A percentile compares a stretch with the other conserved stretches of the same genome.
Conservation (phyloP, 2,113 vertebrate genomes). For the Paraplagusia blochii region DNA sequence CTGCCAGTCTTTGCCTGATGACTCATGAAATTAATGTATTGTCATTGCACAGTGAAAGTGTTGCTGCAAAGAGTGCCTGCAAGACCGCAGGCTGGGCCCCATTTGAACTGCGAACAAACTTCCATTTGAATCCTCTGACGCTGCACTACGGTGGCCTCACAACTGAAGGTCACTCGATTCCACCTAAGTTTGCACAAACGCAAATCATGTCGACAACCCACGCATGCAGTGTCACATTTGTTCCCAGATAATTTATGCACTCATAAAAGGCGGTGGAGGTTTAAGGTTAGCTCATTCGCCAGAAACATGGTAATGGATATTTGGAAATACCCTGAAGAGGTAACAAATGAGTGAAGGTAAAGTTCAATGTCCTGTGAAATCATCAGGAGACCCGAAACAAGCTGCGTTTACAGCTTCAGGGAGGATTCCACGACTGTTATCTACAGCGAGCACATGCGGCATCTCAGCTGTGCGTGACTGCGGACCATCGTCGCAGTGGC, state of each 20-base stretch:
- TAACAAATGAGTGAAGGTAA: conserved; percentile 78
- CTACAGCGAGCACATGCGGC: conserved; percentile 31
- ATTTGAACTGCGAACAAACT: conserved; percentile 43
- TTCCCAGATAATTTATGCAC: conserved; percentile 68
- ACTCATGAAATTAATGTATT: conserved; percentile 81
- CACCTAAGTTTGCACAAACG: conserved; percentile 30
- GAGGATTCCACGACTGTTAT: conserved; percentile 64
- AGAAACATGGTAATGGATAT: conserved; percentile 75
- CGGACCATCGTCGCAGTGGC: conserved; percentile 33
- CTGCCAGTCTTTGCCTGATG: conserved; percentile 75
- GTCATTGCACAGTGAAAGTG: conserved; percentile 65
- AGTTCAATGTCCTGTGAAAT: conserved; percentile 83
- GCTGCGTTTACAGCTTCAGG: conserved; percentile 64
- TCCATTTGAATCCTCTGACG: conserved; percentile 39
- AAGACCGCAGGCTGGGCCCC: conserved; percentile 46
- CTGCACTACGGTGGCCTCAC: conserved; percentile 13
- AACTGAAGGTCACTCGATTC: conserved; percentile 36
- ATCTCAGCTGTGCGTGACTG: conserved; percentile 40
- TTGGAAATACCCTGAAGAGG: conserved; percentile 70
- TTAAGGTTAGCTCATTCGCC: conserved; percentile 67
- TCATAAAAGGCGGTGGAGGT: conserved; percentile 72
- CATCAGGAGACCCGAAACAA: conserved; percentile 71
- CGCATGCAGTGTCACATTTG: conserved; percentile 55
- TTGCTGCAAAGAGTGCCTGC: conserved; percentile 53
- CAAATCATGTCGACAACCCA: conserved; percentile 45